Conservation (phyloP, 30 jellyfish, hydroid and myxozoan species). For the Aurelia sp. region DNA sequence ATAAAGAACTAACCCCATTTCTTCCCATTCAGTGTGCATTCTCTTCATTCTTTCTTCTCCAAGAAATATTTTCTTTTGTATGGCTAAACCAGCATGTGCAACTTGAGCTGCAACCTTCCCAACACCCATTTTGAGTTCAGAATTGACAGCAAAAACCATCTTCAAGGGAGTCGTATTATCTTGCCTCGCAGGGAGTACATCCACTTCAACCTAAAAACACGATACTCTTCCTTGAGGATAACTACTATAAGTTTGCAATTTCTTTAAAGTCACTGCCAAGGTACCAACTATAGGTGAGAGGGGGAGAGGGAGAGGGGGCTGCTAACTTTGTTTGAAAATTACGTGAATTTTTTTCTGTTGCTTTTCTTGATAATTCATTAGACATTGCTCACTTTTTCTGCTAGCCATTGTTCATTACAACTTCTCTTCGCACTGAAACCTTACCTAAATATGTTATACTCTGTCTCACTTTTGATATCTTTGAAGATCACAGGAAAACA, state of each 20-base stretch:
- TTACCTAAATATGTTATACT: too few relatives aligned
- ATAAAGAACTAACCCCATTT: constrained; percentile 27
- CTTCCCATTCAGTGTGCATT: constrained; percentile 54
- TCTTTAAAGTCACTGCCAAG: too few relatives aligned
- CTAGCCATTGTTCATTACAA: too few relatives aligned
- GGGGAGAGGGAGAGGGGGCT: too few relatives aligned
- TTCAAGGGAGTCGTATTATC: constrained; percentile 24
- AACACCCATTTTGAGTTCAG: constrained; percentile 67
- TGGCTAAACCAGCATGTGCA: constrained; percentile 75
- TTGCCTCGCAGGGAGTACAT: background rate
- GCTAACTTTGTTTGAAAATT: too few relatives aligned
- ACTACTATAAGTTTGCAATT: background rate
- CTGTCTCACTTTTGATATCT: too few relatives aligned
- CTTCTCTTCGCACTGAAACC: too few relatives aligned
- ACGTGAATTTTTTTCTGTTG: too few relatives aligned
- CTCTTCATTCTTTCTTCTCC: constrained; percentile 6
- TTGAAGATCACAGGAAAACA: too few relatives aligned
- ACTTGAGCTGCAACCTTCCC: constrained; percentile 85
- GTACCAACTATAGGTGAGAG: too few relatives aligned
- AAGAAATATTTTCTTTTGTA: constrained; percentile 18
- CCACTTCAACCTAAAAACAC: constrained; percentile 15
- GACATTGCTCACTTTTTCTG: too few relatives aligned
- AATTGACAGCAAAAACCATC: constrained; percentile 77
- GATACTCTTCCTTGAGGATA: background rate
- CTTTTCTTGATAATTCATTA: too few relatives aligned